Base-by-base conservation (phyloP, 2,888 invertebrate genomes). In the Furcula furcula region DNA sequence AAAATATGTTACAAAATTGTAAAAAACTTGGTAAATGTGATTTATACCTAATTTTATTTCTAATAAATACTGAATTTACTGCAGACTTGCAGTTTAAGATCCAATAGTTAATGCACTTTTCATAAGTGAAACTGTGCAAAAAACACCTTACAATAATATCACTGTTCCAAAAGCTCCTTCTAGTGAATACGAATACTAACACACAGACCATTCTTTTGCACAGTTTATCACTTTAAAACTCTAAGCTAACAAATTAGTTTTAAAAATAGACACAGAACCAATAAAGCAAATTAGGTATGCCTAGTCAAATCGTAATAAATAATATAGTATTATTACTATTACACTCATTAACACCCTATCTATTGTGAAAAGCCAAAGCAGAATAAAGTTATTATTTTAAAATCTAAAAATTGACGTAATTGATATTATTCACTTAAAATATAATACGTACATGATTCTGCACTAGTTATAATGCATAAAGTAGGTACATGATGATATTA, bases 381-480 rank as follows among this genome's bases (percentile, higher is more conserved):
- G 61, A 76, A 69, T 65, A 76, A 69, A 61, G 62, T 69, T 55
- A 73, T 72, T 64, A 70, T 73, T 61, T 65, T 78, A 84, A 75
- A 83, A 86, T 79, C 85, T 85, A 86, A 88, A 88, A 88, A 88
- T 87, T 88, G 87, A 87, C 87, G 55, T 86, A 87, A 84, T 86
- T 88, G 87, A 88, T 88, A 88, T 88, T 81, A 78, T 78, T 71
- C 76, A 84, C 86, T 82, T 86, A 84, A 81, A 78, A 66, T 63
- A 63, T 65, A 74, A 77, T 75, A 75, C 49, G 62, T 30, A 42
- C 13, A 44, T 46, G 46, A 68, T 49, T 34, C 40, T 56, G 54
- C 32, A 53, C 53, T 60, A 66, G 52, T 65, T 66, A 71, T 29
- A 31, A 31, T 31, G 42, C 34, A 39, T 42, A 39, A 65, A 68